Evolutionary conservation across 2,888 invertebrate genomes (phyloP).

Genomic region (Andrena fulva): DNA sequence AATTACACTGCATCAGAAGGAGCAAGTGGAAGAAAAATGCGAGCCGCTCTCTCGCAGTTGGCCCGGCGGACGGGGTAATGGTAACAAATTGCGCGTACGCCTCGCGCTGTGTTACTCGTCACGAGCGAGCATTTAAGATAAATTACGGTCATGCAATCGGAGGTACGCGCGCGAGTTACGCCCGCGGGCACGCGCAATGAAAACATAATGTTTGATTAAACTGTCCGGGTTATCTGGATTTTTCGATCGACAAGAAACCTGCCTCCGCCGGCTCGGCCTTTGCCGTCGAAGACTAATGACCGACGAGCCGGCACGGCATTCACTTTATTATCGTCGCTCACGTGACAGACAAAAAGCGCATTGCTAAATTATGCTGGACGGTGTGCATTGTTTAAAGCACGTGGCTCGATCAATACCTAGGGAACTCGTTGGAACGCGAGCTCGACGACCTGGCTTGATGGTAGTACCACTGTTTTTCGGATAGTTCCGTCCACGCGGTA

Average conservation of each 20-base stretch:
- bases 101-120: constrained; percentile 26
- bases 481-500: constrained; percentile 2
- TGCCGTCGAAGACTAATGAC: constrained; percentile 49
- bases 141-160: constrained; percentile 60
- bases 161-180: not conserved
- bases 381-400: constrained; percentile 11
- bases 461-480: not conserved
- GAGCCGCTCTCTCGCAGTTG: not conserved
- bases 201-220: constrained; percentile 65
- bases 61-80: constrained; percentile 35
- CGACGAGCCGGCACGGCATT: constrained; percentile 19
- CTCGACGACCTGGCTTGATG: not conserved
- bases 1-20: not conserved
- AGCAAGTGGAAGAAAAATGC: not conserved
- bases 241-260: constrained; percentile 41
- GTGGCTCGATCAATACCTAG: constrained; percentile 19
- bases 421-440: not conserved
- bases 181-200: constrained; percentile 22
- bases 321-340: constrained; percentile 44
- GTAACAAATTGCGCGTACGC: constrained; percentile 53
- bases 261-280: constrained; percentile 4
- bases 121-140: constrained; percentile 46
- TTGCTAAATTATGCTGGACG: constrained; percentile 26
- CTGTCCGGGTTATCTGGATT: constrained; percentile 39
- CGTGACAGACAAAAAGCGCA: constrained; percentile 40